These are phyloP conservation scores for Axis porcinus DNA, from an alignment of 2,113 vertebrate genomes.

Conservation along the genomic window DNA sequence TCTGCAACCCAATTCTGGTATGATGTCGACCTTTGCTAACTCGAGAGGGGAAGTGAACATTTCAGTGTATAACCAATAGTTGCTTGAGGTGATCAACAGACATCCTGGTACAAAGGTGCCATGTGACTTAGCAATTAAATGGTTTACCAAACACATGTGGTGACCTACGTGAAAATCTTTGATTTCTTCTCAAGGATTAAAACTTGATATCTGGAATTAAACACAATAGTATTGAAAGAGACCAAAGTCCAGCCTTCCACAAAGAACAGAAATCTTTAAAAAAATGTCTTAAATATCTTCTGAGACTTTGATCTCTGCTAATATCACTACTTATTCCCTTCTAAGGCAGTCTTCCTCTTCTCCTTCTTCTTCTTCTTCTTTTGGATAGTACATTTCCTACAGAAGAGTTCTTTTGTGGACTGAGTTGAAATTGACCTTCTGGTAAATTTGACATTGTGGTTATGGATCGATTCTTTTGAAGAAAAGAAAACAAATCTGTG, in stretches of 20 bases:
- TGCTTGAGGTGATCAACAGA: neutral
- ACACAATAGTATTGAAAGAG: neutral
- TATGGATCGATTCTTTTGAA: neutral
- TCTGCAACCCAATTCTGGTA: neutral
- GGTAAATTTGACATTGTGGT: neutral
- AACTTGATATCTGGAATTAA: neutral
- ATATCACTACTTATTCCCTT: neutral
- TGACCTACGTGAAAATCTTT: neutral
- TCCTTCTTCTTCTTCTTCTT: neutral
- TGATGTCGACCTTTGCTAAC: neutral
- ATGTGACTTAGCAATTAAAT: neutral
- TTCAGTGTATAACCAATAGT: neutral
- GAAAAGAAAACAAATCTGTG: neutral
- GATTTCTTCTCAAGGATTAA: neutral
- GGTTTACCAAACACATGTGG: neutral
- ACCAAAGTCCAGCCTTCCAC: neutral
- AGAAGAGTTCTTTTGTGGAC: neutral
- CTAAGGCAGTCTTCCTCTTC: neutral
- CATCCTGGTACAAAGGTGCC: neutral
- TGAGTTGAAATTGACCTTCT: neutral
- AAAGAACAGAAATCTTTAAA: neutral
- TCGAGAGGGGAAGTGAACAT: neutral
- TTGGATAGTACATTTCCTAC: neutral
- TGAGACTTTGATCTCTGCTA: neutral
- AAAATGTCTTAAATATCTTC: neutral